A percentile compares a stretch with the other conserved stretches of the same genome.
phyloP scores from a whole-genome alignment of 2,797 vertebrate genomes.

The Sardinella longiceps region DNA sequence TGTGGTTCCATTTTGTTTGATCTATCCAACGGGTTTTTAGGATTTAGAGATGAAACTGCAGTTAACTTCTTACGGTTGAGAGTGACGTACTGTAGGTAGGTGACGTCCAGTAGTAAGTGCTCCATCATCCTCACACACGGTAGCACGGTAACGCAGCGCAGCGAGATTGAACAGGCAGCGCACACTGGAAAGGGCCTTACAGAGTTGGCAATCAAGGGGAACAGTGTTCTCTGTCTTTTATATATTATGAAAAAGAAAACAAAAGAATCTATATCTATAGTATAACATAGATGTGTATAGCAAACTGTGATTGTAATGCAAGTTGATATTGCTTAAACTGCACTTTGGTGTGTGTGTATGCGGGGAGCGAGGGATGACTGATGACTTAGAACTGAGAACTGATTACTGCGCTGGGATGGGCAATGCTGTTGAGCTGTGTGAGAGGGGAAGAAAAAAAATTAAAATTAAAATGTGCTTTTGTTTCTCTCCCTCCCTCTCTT shows the following conservation, averaged over 20 bases:
- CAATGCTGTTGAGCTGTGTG: constrained; percentile 74
- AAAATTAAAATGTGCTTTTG: neutral
- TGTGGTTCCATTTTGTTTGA: constrained; percentile 26
- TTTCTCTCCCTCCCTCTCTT: neutral
- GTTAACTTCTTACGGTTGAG: constrained; percentile 49
- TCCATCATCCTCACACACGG: neutral
- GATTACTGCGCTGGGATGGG: constrained; percentile 63
- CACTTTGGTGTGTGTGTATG: constrained; percentile 78
- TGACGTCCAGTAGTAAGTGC: no score
- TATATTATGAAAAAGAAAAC: neutral
- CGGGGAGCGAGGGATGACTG: constrained; percentile 54
- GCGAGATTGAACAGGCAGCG: constrained; percentile 36
- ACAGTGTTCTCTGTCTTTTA: constrained; percentile 52
- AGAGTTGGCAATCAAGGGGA: constrained; percentile 71
- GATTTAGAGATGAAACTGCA: constrained; percentile 48
- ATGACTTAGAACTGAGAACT: no score
- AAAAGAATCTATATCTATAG: constrained; percentile 25
- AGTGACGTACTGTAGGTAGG: no score
- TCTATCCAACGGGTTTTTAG: constrained; percentile 10
- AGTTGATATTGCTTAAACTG: constrained; percentile 73
- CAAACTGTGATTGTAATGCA: constrained; percentile 79
- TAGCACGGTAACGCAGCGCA: neutral
- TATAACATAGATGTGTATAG: constrained; percentile 51
- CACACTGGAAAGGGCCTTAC: constrained; percentile 38
- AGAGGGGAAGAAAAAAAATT: neutral